Conservation (phyloP, 2,888 invertebrate species). For the Brachypalpus laphriformis region DNA sequence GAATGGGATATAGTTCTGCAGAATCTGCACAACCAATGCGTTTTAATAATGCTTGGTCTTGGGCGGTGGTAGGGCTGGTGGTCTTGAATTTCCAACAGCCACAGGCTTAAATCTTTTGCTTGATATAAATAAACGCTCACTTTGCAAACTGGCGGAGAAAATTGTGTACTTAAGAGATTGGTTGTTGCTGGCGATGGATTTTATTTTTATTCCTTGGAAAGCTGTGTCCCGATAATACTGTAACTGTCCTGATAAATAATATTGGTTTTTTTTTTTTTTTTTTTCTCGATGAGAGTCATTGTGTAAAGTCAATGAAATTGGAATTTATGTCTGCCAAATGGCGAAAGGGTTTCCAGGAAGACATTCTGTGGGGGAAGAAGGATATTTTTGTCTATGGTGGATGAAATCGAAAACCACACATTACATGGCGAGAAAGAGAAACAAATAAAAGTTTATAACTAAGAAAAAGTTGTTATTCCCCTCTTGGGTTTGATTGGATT, state of each 20-base stretch:
- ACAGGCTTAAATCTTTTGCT: slow-evolving; percentile 52
- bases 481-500: slow-evolving; percentile 42
- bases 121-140: slow-evolving; percentile 4
- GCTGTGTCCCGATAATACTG: slow-evolving; percentile 33
- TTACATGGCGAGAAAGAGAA: background rate
- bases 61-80: background rate
- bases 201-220: slow-evolving; percentile 12
- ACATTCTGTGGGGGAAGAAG: background rate
- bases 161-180: slow-evolving; percentile 40
- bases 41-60: slow-evolving; percentile 48
- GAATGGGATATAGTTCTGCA: slow-evolving; percentile 28
- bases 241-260: slow-evolving; percentile 60
- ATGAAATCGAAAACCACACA: slow-evolving; percentile 1
- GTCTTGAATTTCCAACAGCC: slow-evolving; percentile 33
- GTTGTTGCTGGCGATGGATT: slow-evolving; percentile 15
- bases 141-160: background rate
- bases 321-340: slow-evolving; percentile 59
- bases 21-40: slow-evolving; percentile 49
- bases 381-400: slow-evolving; percentile 13
- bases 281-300: slow-evolving; percentile 33
- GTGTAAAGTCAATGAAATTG: slow-evolving; percentile 55
- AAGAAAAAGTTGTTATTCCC: background rate
- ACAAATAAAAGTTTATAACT: slow-evolving; percentile 11
- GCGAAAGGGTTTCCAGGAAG: slow-evolving; percentile 31
- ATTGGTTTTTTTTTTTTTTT: slow-evolving; percentile 10